phyloP scores from a whole-genome alignment of 2,888 invertebrate genomes.

The Ophion costatus region DNA sequence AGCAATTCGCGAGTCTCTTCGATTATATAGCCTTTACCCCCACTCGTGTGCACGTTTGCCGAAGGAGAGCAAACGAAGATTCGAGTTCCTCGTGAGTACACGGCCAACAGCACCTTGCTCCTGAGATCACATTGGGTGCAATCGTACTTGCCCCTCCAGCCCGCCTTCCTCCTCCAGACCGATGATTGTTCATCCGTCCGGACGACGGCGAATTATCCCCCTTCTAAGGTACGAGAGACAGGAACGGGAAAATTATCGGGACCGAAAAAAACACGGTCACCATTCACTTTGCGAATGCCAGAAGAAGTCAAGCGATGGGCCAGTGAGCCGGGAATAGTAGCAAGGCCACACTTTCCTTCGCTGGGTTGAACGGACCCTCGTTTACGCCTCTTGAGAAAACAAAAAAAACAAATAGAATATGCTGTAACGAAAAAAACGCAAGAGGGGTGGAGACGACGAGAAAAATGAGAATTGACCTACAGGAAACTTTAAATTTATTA shows the following conservation, averaged over 20 bases:
- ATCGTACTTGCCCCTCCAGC: slow-evolving; percentile 70
- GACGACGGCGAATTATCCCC: slow-evolving; percentile 38
- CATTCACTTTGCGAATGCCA: slow-evolving; percentile 71
- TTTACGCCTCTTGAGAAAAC: slow-evolving; percentile 28
- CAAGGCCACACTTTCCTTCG: slow-evolving; percentile 71
- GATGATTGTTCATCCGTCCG: slow-evolving; percentile 49
- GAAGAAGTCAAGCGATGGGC: slow-evolving; percentile 61
- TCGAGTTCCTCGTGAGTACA: neutral
- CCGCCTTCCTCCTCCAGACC: slow-evolving; percentile 64
- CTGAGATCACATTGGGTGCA: slow-evolving; percentile 67
- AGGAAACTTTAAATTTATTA: too few relatives aligned
- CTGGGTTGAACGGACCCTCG: slow-evolving; percentile 59
- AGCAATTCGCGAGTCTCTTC: slow-evolving; percentile 74
- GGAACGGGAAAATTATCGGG: slow-evolving; percentile 28
- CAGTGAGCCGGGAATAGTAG: slow-evolving; percentile 68
- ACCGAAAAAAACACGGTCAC: slow-evolving; percentile 61
- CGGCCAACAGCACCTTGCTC: slow-evolving; percentile 51
- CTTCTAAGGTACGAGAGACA: slow-evolving; percentile 3
- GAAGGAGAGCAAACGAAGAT: slow-evolving; percentile 29
- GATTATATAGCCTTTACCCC: slow-evolving; percentile 82
- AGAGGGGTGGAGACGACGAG: too few relatives aligned
- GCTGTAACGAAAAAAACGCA: neutral
- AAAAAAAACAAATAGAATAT: neutral
- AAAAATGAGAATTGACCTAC: too few relatives aligned
- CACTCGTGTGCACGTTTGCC: slow-evolving; percentile 67